Evolutionary conservation across 2,797 vertebrate genomes (phyloP).

Genomic region (Meriones psammophilus): DNA sequence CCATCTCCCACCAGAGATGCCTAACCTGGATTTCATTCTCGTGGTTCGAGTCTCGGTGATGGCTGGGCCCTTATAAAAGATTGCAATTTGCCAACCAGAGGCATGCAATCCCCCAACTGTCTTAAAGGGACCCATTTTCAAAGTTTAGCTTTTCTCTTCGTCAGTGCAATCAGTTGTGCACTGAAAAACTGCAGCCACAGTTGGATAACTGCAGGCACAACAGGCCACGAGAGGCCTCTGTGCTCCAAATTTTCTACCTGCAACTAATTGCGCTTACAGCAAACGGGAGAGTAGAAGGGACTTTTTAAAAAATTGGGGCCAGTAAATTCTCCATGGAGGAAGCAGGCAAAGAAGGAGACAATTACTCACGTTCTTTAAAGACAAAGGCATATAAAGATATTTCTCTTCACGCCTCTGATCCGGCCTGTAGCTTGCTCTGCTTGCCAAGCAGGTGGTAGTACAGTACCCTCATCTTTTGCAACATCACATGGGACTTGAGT

Average conservation of each 20-base stretch:
- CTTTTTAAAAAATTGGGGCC: conserved; percentile 84
- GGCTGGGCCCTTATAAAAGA: conserved; percentile 55
- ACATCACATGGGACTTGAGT: neutral
- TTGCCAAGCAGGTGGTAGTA: neutral
- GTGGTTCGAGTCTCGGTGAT: neutral
- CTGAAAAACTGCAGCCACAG: conserved; percentile 85
- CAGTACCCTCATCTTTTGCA: neutral
- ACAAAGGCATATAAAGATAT: conserved; percentile 71
- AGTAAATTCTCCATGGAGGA: conserved; percentile 82
- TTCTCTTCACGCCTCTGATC: neutral
- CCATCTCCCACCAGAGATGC: neutral
- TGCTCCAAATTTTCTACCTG: conserved; percentile 86
- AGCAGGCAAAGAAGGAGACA: conserved; percentile 50
- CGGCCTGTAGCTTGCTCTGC: neutral
- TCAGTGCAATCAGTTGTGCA: conserved; percentile 85
- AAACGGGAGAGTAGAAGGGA: conserved; percentile 79
- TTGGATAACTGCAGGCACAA: conserved; percentile 83
- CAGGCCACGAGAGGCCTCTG: conserved; percentile 83
- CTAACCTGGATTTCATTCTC: conserved; percentile 80
- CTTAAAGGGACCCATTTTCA: conserved; percentile 85
- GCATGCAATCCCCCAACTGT: conserved; percentile 80
- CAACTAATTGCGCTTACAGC: conserved; percentile 81
- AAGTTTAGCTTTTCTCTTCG: conserved; percentile 75
- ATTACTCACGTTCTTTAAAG: conserved; percentile 78
- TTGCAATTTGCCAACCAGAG: conserved; percentile 79